A percentile compares a stretch with the other conserved stretches of the same genome.
These are phyloP conservation scores for Peromyscus attwateri DNA, from an alignment of 2,797 vertebrate species.

Conservation along the genomic window DNA sequence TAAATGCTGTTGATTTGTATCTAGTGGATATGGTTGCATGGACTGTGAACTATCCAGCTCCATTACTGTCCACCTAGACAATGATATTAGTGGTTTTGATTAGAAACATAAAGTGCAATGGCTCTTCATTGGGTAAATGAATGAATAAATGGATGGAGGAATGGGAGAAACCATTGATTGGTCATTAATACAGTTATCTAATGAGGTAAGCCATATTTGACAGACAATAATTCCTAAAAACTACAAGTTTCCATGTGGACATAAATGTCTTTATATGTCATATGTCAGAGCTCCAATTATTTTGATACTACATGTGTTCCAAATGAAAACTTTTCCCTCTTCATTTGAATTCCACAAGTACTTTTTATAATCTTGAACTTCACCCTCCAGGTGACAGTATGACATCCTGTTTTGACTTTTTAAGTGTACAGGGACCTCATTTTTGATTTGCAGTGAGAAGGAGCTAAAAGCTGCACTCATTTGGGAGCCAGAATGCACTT, in stretches of 20 bases:
- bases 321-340: conserved; percentile 1
- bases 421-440: conserved; percentile 64
- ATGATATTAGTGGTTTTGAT: too few species aligned
- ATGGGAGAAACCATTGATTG: background rate
- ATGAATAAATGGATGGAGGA: background rate
- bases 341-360: conserved; percentile 76
- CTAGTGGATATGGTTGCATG: background rate
- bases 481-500: conserved; percentile 70
- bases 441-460: conserved; percentile 78
- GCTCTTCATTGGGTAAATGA: background rate
- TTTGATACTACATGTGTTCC: conserved; percentile 26
- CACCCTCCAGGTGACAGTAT: conserved; percentile 65
- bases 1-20: background rate
- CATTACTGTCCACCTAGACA: background rate
- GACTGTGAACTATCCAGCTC: background rate
- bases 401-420: conserved; percentile 69
- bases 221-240: background rate
- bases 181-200: background rate
- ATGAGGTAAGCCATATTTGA: background rate
- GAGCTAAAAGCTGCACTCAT: conserved; percentile 69
- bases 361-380: conserved; percentile 80
- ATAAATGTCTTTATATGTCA: background rate
- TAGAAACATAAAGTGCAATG: background rate
- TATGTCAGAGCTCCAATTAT: background rate
- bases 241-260: background rate